Conservation (phyloP, 2,113 vertebrate genomes). For the Pogona vitticeps region DNA sequence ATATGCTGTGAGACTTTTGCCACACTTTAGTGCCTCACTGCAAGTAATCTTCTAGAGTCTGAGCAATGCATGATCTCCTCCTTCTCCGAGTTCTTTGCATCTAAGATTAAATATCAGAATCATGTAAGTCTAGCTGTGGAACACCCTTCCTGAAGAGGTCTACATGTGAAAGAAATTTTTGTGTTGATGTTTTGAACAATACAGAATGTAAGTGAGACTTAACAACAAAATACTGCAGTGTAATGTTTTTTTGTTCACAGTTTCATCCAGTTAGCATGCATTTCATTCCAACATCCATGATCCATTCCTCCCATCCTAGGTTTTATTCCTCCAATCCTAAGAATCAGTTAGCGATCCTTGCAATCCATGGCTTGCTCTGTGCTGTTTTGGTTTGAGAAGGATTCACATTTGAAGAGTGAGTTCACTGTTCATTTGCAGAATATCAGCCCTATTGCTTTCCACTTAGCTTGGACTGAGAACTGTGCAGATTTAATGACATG, state of each 20-base stretch:
- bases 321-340: not conserved
- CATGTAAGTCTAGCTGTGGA: not conserved
- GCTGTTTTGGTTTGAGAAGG: not conserved
- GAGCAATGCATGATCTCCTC: not conserved
- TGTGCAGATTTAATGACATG: not conserved
- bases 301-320: not conserved
- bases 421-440: not conserved
- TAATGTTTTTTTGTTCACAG: not conserved
- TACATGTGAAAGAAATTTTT: not conserved
- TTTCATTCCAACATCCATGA: not conserved
- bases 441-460: conserved; percentile 22
- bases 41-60: not conserved
- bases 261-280: not conserved
- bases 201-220: not conserved
- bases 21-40: not conserved
- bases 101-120: not conserved
- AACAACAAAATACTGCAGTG: not conserved
- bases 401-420: not conserved
- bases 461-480: conserved; percentile 28
- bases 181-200: not conserved
- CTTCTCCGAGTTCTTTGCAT: not conserved
- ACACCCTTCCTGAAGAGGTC: not conserved
- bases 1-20: too few species aligned
- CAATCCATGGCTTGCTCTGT: not conserved
- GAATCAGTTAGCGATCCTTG: not conserved